Conservation (phyloP, 2,797 vertebrate species). For the Eulemur mongoz region DNA sequence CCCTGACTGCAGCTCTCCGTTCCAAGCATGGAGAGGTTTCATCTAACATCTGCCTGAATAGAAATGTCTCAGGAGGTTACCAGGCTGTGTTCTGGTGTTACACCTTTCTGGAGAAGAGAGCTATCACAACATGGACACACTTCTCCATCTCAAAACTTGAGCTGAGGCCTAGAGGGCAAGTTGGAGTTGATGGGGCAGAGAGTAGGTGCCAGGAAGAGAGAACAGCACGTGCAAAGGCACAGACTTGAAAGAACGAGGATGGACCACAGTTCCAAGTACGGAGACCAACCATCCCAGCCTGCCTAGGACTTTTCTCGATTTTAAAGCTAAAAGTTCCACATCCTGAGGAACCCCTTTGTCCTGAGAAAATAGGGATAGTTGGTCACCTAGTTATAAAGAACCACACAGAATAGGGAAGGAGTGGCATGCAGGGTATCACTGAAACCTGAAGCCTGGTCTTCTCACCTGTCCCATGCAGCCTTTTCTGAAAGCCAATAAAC, state of each 20-base stretch:
- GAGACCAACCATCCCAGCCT: background rate
- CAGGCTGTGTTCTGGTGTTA: background rate
- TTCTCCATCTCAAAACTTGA: background rate
- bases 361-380: background rate
- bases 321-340: background rate
- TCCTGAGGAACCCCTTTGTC: background rate
- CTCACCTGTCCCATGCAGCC: background rate
- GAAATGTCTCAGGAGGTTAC: background rate
- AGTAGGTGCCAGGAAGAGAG: background rate
- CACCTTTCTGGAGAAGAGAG: background rate
- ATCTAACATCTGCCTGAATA: background rate
- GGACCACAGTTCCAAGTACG: background rate
- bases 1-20: background rate
- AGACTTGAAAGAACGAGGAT: background rate
- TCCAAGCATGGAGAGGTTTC: background rate
- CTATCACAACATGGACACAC: too few relatives aligned
- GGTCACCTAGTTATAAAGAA: background rate
- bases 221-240: background rate
- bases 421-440: fast-evolving
- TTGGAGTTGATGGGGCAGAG: background rate
- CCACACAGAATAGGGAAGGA: background rate
- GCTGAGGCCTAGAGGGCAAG: background rate
- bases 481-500: background rate
- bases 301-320: background rate
- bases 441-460: background rate